A percentile compares a stretch with the other conserved stretches of the same genome.
Conservation (phyloP, 2,113 vertebrate genomes). For the Apteryx owenii region DNA sequence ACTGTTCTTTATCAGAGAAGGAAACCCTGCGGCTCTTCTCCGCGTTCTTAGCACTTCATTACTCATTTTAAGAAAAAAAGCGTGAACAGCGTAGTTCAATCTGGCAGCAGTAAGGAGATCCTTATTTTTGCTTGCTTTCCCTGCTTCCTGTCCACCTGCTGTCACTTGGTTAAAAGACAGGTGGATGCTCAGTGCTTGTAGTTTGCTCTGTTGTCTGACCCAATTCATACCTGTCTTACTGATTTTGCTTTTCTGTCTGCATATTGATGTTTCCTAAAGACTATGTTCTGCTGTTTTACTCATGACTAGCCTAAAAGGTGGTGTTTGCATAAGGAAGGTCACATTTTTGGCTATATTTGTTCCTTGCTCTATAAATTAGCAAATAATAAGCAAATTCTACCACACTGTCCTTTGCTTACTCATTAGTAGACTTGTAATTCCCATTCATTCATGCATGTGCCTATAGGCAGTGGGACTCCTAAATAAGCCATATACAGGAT, state of each 20-base stretch:
- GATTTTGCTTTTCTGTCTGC: not conserved
- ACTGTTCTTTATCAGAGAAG: not conserved
- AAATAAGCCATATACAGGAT: not conserved
- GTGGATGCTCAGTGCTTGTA: accelerated
- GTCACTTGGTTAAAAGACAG: not conserved
- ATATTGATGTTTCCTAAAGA: not conserved
- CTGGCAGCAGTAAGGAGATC: accelerated
- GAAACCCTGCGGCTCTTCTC: not conserved
- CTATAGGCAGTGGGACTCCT: not conserved
- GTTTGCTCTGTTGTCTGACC: not conserved
- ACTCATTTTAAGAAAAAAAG: not conserved
- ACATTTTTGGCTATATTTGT: not conserved
- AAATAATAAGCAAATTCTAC: not conserved
- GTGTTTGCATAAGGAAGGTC: not conserved
- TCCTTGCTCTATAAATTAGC: not conserved
- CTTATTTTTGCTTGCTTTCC: not conserved
- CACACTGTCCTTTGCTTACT: not conserved
- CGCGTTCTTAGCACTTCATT: not conserved
- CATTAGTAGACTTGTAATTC: not conserved
- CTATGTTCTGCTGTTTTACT: not conserved
- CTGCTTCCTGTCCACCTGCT: not conserved
- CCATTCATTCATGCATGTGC: not conserved
- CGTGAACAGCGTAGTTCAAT: too few relatives aligned
- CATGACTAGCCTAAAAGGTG: not conserved
- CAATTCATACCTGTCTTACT: not conserved